Percentiles rank a stretch among this genome's conserved stretches.
Conservation (phyloP, 2,888 invertebrate genomes). For the Acleris laterana region DNA sequence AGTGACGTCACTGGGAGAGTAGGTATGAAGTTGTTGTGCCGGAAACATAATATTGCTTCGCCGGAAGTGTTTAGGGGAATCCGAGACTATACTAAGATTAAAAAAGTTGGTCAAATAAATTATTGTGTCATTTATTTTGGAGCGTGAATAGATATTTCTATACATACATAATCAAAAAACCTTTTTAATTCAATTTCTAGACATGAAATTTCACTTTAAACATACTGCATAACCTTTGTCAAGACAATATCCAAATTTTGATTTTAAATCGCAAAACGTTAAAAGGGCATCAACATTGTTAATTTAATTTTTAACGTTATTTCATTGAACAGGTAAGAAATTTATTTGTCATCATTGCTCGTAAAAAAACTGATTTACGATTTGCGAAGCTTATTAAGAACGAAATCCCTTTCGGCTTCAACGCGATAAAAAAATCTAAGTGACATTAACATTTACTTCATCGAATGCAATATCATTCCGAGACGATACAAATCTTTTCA, state of each 20-base stretch:
- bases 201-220: no score
- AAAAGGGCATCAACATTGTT: constrained; percentile 8
- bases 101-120: constrained; percentile 12
- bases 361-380: constrained; percentile 73
- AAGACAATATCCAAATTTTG: not conserved
- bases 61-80: constrained; percentile 12
- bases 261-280: not conserved
- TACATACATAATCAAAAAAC: not conserved
- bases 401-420: constrained; percentile 62
- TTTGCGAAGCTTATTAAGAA: constrained; percentile 63
- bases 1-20: constrained; percentile 66
- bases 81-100: not conserved
- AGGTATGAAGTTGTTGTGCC: constrained; percentile 63
- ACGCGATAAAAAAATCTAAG: constrained; percentile 72
- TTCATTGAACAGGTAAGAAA: constrained; percentile 51
- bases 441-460: constrained; percentile 62
- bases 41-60: constrained; percentile 39
- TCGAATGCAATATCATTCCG: constrained; percentile 58
- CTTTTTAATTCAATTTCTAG: no score
- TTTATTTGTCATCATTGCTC: constrained; percentile 68
- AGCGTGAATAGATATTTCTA: not conserved
- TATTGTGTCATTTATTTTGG: constrained; percentile 1
- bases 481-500: constrained; percentile 52
- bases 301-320: constrained; percentile 37
- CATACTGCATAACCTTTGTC: no score